Base-by-base conservation (phyloP, 92 coral and sea anemone genomes). In the Paragorgia papillata region DNA sequence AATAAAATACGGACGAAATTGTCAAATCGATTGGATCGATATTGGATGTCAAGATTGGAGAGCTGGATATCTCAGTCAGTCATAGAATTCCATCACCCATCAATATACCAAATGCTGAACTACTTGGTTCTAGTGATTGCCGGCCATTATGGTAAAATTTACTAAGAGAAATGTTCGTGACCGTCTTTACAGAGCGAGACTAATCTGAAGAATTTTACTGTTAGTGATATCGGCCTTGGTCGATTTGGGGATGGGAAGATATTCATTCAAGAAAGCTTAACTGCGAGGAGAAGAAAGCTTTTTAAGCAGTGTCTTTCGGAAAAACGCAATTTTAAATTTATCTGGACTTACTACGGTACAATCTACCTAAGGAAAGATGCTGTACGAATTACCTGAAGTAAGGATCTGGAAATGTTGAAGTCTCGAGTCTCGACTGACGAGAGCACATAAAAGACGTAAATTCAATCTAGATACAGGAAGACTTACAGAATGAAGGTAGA, bases 101-200 rank as follows among this genome's bases (percentile, higher is more conserved):
- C 84, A 32, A n/a, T n/a, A n/a, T n/a, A n/a, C n/a, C n/a, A n/a
- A n/a, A n/a, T n/a, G n/a, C n/a, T n/a, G n/a, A n/a, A n/a, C n/a
- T n/a, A n/a, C n/a, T n/a, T n/a, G n/a, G n/a, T n/a, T n/a, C n/a
- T n/a, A n/a, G n/a, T n/a, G n/a, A n/a, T n/a, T n/a, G n/a, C n/a
- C n/a, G n/a, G n/a, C n/a, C n/a, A 85, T 82, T 59, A 81, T 88
- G 13, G 89, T 81, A 18, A 88, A 71, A 44, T 81, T 88, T 54
- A 85, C 76, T 29, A 53, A 80, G 1, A 61, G 89, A 24, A 35
- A 56, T 37, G 29, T 66, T 9, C 58, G 68, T 8, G 86, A 85
- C 7, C 44, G 22, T 2, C 75, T 55, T 30, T 85, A 85, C 39
- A 41, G 70, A 40, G 65, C 73, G 1, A 41, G 83, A 85, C 57